Base-by-base conservation (phyloP, 2,888 invertebrate species). In the Leistus spinibarbis region DNA sequence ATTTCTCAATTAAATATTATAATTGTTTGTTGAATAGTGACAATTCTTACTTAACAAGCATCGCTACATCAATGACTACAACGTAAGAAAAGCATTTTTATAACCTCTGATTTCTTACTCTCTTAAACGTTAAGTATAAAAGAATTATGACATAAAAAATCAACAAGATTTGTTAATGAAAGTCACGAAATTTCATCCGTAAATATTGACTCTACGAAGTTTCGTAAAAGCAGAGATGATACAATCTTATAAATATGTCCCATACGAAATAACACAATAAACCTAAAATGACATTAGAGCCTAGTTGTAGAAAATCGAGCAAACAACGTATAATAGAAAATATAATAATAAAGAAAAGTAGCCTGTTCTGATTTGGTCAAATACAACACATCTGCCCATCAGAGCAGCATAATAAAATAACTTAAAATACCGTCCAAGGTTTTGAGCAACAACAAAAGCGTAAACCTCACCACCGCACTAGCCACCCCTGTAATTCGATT, bases 401-500 rank as follows among this genome's bases (percentile, higher is more conserved):
- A 40, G 40, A 40, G 40, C 13, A 40, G 13, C 40, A 40, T 40
- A 40, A 40, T 40, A 40, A 40, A 40, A 40, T 40, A 40, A 40
- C 3, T 40, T 40, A 40, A 40, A 40, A 40, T 40, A 40, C 40
- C 40, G 40, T 71, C 64, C 71, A 19, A 64, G 24, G 64, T 19
- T 19, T 71, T 71, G 71, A 53, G 22, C n/a, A 17, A 64, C 54
- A 71, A 71, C 71, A 71, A 71, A 57, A 54, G 64, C 64, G 63
- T 60, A 24, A 71, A 64, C 71, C 71, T 71, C 64, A 40, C 40
- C 7, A 40, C 40, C 7, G 40, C 40, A 40, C 40, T 40, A 64
- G 71, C 64, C 71, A 71, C 71, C 71, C 71, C 71, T 71, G 71
- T 71, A 71, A 71, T 71, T 71, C 71, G 71, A 71, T 71, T 71